Conservation (phyloP, 2,113 vertebrate species). For the Ceyx margarethae region DNA sequence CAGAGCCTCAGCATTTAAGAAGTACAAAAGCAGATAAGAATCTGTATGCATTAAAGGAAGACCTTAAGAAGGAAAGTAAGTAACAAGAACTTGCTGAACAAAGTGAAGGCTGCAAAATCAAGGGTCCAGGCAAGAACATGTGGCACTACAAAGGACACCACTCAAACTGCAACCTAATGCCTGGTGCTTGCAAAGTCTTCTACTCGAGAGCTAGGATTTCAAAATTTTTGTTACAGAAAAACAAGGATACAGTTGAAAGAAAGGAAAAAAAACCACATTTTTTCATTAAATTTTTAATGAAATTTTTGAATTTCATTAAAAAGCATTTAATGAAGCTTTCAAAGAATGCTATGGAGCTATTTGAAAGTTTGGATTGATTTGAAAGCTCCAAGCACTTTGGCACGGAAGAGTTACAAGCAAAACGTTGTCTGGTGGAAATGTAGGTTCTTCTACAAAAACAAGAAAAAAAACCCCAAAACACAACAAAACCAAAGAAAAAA, state of each 20-base stretch:
- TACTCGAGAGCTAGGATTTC: not conserved
- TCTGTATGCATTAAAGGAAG: not conserved
- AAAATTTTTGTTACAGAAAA: not conserved
- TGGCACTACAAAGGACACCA: not conserved
- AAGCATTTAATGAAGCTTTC: not conserved
- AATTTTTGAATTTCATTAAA: not conserved
- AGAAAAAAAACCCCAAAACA: too few relatives aligned
- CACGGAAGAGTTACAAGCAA: not conserved
- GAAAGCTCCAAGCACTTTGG: not conserved
- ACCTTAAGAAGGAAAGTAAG: not conserved
- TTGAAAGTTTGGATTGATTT: not conserved
- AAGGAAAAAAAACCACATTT: too few relatives aligned
- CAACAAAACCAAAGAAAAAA: too few relatives aligned
- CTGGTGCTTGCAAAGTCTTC: rapidly evolving
- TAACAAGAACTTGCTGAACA: not conserved
- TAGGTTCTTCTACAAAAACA: not conserved
- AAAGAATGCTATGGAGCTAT: not conserved
- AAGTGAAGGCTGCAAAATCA: not conserved
- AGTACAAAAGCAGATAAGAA: not conserved
- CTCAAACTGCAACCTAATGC: not conserved
- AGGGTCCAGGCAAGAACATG: not conserved
- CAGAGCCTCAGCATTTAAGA: not conserved
- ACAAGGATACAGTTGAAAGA: not conserved
- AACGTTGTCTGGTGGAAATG: not conserved
- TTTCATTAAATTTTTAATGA: not conserved